A percentile compares a stretch with the other conserved stretches of the same genome.
phyloP scores from a whole-genome alignment of 2,113 vertebrate genomes.

The Pogona vitticeps region DNA sequence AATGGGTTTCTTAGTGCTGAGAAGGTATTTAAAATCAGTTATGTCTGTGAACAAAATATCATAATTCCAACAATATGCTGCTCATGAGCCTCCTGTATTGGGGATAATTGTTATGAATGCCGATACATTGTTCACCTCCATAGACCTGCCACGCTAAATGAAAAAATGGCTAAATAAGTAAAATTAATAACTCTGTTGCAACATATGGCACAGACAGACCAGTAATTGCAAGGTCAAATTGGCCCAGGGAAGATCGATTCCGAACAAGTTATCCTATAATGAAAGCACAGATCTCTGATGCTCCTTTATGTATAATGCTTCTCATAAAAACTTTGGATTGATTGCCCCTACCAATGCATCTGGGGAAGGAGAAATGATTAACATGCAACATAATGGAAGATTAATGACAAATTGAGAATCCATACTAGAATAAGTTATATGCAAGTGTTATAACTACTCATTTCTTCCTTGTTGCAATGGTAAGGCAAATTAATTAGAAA shows the following conservation, averaged over 20 bases:
- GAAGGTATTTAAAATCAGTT: constrained; percentile 44
- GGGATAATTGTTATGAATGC: constrained; percentile 72
- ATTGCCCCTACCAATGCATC: constrained; percentile 65
- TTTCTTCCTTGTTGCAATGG: constrained; percentile 61
- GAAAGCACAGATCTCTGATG: constrained; percentile 69
- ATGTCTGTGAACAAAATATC: constrained; percentile 27
- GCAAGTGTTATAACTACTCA: constrained; percentile 57
- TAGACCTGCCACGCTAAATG: constrained; percentile 55
- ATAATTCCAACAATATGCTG: constrained; percentile 45
- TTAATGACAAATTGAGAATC: constrained; percentile 70
- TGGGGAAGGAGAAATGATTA: constrained; percentile 66
- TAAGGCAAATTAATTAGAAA: constrained; percentile 31
- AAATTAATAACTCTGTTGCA: constrained; percentile 71
- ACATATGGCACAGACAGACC: constrained; percentile 64
- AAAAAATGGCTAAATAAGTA: constrained; percentile 62
- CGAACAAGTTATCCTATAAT: constrained; percentile 70
- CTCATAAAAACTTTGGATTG: constrained; percentile 66
- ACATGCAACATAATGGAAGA: constrained; percentile 72
- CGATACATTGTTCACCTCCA: constrained; percentile 45
- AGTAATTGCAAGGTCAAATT: constrained; percentile 77
- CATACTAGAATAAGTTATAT: constrained; percentile 59
- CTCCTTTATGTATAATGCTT: constrained; percentile 73
- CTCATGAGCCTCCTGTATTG: constrained; percentile 15
- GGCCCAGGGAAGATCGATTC: constrained; percentile 64
- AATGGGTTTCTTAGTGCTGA: constrained; percentile 8